Conservation (phyloP, 2,888 invertebrate species). For the Watsonalla cultraria region DNA sequence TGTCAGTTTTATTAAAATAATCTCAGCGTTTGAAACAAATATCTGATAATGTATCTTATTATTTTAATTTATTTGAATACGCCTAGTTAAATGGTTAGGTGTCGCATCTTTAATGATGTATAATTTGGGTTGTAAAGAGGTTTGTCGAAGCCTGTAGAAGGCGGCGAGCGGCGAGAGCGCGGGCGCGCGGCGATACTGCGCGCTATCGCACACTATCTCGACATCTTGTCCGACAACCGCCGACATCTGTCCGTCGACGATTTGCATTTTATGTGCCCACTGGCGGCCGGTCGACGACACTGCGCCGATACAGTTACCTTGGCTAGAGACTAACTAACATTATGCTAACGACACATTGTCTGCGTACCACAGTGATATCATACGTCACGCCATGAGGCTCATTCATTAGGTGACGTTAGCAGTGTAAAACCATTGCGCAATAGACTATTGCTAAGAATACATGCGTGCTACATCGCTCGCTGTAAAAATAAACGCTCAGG, state of each 20-base stretch:
- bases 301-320: background rate
- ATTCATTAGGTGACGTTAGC: no score
- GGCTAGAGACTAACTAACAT: background rate
- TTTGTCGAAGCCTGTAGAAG: background rate
- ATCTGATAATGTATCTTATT: background rate
- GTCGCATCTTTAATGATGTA: background rate
- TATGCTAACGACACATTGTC: no score
- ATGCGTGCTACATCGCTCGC: no score
- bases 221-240: conserved; percentile 16
- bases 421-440: no score
- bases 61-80: background rate
- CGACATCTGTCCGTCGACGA: conserved; percentile 15
- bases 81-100: background rate
- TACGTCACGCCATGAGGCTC: no score
- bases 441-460: no score
- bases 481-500: no score
- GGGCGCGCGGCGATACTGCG: conserved; percentile 3
- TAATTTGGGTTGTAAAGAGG: no score
- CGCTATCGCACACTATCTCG: conserved; percentile 12
- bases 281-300: background rate
- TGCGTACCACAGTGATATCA: no score
- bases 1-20: background rate
- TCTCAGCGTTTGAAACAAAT: background rate
- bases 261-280: conserved; percentile 2
- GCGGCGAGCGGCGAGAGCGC: background rate